phyloP scores from a whole-genome alignment of 2,113 vertebrate species.

The Neopipo cinnamomea region DNA sequence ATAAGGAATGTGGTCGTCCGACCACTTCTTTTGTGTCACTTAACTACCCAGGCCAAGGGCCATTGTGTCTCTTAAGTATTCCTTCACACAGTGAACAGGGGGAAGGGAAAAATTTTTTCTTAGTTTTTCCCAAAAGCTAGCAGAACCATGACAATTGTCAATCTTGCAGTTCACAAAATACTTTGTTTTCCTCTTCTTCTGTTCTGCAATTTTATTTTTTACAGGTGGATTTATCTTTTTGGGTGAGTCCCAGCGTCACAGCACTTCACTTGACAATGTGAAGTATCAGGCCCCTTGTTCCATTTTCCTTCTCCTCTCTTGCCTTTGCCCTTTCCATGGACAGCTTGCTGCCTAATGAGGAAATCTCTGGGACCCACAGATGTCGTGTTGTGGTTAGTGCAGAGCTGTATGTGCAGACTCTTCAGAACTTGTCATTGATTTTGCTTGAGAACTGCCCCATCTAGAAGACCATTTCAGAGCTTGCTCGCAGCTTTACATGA shows the following conservation, averaged over 20 bases:
- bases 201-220: background rate
- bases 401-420: background rate
- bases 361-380: background rate
- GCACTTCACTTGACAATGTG: background rate
- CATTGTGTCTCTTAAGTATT: no score
- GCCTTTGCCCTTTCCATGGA: background rate
- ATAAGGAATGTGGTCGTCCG: no score
- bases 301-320: background rate
- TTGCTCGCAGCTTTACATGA: background rate
- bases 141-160: no score
- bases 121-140: no score
- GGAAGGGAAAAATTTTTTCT: no score
- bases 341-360: slow-evolving; percentile 15
- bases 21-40: no score
- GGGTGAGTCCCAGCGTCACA: background rate
- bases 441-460: slow-evolving; percentile 8
- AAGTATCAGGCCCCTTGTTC: background rate
- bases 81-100: no score
- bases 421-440: slow-evolving; percentile 9
- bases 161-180: background rate
- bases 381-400: background rate
- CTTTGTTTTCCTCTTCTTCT: background rate
- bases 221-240: background rate
- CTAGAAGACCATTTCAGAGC: background rate
- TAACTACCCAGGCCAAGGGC: no score